These are phyloP conservation scores for Prorops nasuta DNA, from an alignment of 1,140 invertebrate genomes.

Conservation along the genomic window DNA sequence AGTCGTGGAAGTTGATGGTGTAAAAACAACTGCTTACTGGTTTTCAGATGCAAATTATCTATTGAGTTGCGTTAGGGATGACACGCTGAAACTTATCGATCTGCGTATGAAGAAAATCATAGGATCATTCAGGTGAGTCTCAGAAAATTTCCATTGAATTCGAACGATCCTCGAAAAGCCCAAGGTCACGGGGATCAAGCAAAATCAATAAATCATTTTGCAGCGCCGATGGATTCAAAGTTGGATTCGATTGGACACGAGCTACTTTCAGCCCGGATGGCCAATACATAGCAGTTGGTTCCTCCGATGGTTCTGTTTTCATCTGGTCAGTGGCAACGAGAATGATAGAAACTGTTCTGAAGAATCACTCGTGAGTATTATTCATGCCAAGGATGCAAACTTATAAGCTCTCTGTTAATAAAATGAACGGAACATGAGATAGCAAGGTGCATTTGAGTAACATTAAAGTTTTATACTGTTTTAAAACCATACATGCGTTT, in stretches of 20 bases:
- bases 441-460: too few relatives aligned
- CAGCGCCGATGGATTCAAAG: constrained; percentile 92
- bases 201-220: constrained; percentile 29
- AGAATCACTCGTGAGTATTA: constrained; percentile 81
- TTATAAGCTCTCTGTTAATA: too few relatives aligned
- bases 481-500: too few relatives aligned
- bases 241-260: constrained; percentile 90
- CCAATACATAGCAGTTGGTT: constrained; percentile 84
- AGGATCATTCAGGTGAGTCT: constrained; percentile 79
- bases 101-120: constrained; percentile 90
- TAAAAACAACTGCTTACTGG: constrained; percentile 18
- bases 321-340: constrained; percentile 85
- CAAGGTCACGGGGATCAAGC: background rate
- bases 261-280: constrained; percentile 90
- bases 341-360: constrained; percentile 79
- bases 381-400: too few relatives aligned
- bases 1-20: too few relatives aligned
- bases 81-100: constrained; percentile 92
- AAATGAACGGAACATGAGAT: too few relatives aligned
- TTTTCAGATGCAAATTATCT: constrained; percentile 85
- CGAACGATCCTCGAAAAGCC: background rate
- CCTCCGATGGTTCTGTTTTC: constrained; percentile 85
- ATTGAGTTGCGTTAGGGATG: constrained; percentile 89
- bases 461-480: too few relatives aligned
- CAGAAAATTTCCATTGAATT: background rate